Percentiles rank a stretch among this genome's conserved stretches.
Conservation (phyloP, 2,113 vertebrate genomes). For the Craseonycteris thonglongyai region DNA sequence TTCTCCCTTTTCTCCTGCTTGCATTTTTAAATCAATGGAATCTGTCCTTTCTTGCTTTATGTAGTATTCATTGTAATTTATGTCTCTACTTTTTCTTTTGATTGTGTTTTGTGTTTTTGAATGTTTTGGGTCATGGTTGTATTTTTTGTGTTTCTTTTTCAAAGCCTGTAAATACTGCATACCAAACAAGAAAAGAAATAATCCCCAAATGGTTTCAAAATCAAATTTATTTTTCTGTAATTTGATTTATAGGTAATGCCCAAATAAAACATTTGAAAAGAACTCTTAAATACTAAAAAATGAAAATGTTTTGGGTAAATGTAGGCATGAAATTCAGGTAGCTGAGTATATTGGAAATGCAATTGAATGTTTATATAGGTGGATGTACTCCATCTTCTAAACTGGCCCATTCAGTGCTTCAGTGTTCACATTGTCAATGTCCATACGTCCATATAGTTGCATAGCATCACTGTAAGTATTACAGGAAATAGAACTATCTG, state of each 20-base stretch:
- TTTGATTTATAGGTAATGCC: slow-evolving; percentile 62
- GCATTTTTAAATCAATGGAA: neutral
- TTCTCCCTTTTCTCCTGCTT: neutral
- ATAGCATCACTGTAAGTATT: neutral
- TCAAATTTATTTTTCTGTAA: slow-evolving; percentile 56
- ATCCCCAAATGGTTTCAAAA: slow-evolving; percentile 36
- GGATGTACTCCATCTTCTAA: neutral
- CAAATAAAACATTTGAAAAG: slow-evolving; percentile 42
- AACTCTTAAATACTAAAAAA: slow-evolving; percentile 67
- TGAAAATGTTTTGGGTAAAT: slow-evolving; percentile 37
- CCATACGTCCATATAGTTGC: neutral
- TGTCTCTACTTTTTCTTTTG: neutral
- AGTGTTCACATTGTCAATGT: neutral
- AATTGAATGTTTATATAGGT: neutral
- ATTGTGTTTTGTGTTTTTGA: neutral
- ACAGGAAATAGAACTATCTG: neutral
- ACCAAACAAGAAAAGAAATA: neutral
- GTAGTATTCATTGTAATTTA: neutral
- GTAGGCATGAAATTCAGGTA: slow-evolving; percentile 24
- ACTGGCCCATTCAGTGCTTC: slow-evolving; percentile 8
- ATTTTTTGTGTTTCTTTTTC: slow-evolving; percentile 15
- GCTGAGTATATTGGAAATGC: slow-evolving; percentile 54
- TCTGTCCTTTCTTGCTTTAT: neutral
- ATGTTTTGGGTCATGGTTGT: neutral
- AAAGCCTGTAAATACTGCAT: slow-evolving; percentile 20